Conservation (phyloP, 1,140 invertebrate genomes). For the Hycleus cichorii region DNA sequence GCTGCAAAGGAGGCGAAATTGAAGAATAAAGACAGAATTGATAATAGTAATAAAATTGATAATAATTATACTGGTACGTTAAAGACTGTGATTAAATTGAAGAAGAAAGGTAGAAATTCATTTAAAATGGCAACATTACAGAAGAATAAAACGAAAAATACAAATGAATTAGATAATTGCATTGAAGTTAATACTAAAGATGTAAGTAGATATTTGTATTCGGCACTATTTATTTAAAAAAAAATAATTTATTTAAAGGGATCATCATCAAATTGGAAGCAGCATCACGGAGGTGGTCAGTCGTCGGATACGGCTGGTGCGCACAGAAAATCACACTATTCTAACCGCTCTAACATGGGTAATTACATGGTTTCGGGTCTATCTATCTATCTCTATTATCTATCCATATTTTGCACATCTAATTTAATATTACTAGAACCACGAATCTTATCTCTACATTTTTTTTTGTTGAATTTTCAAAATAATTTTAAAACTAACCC, state of each 20-base stretch:
- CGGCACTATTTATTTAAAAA: not conserved
- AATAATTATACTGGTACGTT: constrained; percentile 60
- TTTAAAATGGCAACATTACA: constrained; percentile 70
- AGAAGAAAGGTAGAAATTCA: constrained; percentile 56
- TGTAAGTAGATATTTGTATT: constrained; percentile 43
- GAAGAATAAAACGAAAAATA: constrained; percentile 51
- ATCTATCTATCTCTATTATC: constrained; percentile 5
- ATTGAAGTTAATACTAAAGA: constrained; percentile 67
- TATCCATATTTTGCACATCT: constrained; percentile 16
- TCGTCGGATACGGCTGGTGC: constrained; percentile 49
- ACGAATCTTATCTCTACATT: not conserved
- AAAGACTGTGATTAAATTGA: constrained; percentile 71
- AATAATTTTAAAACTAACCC: no score
- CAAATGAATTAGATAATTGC: constrained; percentile 43
- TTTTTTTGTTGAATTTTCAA: not conserved
- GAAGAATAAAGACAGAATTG: constrained; percentile 48
- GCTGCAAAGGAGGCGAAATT: constrained; percentile 50
- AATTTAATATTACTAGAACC: constrained; percentile 19
- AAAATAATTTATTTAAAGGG: constrained; percentile 19
- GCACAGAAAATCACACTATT: constrained; percentile 58
- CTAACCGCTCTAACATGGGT: constrained; percentile 57
- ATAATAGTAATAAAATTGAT: constrained; percentile 40
- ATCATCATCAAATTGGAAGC: constrained; percentile 30
- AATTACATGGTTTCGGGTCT: constrained; percentile 41
- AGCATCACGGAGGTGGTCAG: constrained; percentile 23